Percentiles rank a stretch among this genome's conserved stretches.
These are phyloP conservation scores for Azemiops feae DNA, from an alignment of 2,113 vertebrate species.

Conservation along the genomic window DNA sequence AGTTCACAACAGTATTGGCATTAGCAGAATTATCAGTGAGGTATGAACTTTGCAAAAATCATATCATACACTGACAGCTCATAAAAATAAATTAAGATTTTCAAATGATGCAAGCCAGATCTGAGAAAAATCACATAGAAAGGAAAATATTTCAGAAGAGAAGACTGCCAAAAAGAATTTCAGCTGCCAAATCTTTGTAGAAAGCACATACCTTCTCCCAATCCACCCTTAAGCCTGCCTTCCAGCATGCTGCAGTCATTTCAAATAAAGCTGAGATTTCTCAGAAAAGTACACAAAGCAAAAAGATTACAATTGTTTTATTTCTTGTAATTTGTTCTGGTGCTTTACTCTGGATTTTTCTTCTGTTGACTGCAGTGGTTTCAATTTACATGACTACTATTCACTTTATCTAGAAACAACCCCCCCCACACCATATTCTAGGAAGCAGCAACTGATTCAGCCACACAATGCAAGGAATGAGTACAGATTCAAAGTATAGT, in stretches of 20 bases:
- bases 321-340: background rate
- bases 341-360: background rate
- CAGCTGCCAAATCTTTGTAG: background rate
- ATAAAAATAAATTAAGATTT: constrained; percentile 13
- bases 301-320: background rate
- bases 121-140: background rate
- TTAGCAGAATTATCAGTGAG: background rate
- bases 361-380: background rate
- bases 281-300: background rate
- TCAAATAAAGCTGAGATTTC: background rate
- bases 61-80: background rate
- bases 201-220: background rate
- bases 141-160: constrained; percentile 24
- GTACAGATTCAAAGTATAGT: background rate
- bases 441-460: background rate
- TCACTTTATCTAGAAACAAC: background rate
- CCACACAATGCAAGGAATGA: background rate
- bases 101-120: background rate
- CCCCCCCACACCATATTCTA: background rate
- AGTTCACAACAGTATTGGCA: background rate
- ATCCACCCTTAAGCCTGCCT: background rate
- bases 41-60: background rate
- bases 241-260: background rate
- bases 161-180: constrained; percentile 6
- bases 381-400: background rate